phyloP scores from a whole-genome alignment of 2,113 vertebrate species.

The Melanerpes aurifrons region DNA sequence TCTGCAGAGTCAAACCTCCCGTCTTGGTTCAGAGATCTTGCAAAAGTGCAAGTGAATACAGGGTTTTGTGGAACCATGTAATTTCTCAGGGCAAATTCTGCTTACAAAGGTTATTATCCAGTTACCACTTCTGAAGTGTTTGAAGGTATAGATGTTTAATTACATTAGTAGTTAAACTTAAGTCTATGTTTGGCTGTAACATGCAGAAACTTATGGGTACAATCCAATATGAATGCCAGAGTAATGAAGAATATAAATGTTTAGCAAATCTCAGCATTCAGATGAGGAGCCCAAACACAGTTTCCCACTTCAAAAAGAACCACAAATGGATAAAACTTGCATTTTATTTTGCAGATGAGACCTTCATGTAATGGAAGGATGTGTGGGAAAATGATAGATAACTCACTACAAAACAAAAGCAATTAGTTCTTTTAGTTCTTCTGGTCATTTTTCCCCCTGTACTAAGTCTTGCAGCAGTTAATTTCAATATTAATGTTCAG shows the following conservation, averaged over 20 bases:
- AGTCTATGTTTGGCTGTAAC: neutral
- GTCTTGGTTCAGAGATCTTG: conserved; percentile 43
- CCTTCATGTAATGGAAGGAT: neutral
- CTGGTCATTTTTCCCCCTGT: neutral
- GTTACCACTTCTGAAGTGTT: neutral
- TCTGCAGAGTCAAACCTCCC: neutral
- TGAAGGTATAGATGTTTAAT: neutral
- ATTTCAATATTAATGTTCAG: conserved; percentile 57
- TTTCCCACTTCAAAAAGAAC: neutral
- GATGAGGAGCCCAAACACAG: neutral
- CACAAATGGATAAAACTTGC: neutral
- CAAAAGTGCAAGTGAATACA: neutral
- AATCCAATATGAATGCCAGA: neutral
- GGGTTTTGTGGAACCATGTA: neutral
- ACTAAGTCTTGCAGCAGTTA: conserved; percentile 5
- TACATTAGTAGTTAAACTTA: neutral
- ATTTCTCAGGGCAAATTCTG: neutral
- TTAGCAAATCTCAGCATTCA: neutral
- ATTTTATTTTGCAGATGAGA: neutral
- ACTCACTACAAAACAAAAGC: neutral
- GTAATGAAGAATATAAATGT: neutral
- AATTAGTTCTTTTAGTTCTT: neutral
- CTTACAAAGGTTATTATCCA: neutral
- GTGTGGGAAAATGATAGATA: neutral
- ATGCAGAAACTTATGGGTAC: neutral